Evolutionary conservation across 2,797 vertebrate species (phyloP).

Genomic region (Telmatherina bonti): DNA sequence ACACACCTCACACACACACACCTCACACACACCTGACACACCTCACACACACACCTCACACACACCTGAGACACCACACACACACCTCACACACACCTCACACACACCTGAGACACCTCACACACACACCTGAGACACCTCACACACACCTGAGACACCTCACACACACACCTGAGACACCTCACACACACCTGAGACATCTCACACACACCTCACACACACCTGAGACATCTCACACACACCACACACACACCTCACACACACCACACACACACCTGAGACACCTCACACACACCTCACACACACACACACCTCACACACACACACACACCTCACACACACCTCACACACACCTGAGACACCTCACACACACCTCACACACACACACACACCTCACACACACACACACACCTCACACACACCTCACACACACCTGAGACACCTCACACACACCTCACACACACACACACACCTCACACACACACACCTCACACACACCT

Average conservation of each 20-base stretch:
- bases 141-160: no score
- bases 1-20: background rate
- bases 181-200: no score
- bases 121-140: no score
- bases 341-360: background rate
- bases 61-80: no score
- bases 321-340: background rate
- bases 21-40: background rate
- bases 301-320: no score
- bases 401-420: background rate
- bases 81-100: background rate
- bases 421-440: background rate
- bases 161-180: background rate
- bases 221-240: no score
- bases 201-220: background rate
- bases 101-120: no score
- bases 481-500: slow-evolving; percentile 6
- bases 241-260: background rate
- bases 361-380: background rate
- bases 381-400: no score
- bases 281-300: background rate
- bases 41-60: background rate
- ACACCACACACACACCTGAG: background rate
- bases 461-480: no score
- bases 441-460: background rate